Conservation (phyloP, 2,797 vertebrate species). For the Lophius americanus region DNA sequence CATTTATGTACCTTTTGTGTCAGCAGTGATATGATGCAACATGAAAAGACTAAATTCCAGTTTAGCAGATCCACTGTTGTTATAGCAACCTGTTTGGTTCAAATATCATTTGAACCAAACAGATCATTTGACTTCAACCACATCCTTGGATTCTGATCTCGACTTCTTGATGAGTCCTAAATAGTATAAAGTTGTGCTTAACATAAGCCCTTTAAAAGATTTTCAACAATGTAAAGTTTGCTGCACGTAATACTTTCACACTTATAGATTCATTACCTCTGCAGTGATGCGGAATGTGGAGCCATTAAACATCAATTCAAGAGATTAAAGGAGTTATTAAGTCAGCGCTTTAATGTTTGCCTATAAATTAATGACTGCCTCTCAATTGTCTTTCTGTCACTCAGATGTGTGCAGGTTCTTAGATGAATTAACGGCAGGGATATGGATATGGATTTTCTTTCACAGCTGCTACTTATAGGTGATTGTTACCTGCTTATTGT, state of each 20-base stretch:
- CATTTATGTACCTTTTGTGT: too few species aligned
- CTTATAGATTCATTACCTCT: not conserved
- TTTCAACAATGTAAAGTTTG: slow-evolving; percentile 8
- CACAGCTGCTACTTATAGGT: too few species aligned
- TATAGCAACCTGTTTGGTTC: too few species aligned
- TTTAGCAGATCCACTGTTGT: too few species aligned
- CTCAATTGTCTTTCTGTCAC: not conserved
- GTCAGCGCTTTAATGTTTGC: not conserved
- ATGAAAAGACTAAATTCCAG: too few species aligned
- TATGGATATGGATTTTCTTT: too few species aligned
- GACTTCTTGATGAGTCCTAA: not conserved
- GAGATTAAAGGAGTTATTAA: not conserved
- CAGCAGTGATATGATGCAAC: too few species aligned
- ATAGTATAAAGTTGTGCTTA: not conserved
- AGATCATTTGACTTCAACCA: not conserved
- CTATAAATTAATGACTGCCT: not conserved
- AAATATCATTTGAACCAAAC: too few species aligned
- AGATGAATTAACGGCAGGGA: too few species aligned
- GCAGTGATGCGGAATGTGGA: not conserved
- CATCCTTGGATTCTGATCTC: not conserved
- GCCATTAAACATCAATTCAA: not conserved
- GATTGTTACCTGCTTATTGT: too few species aligned
- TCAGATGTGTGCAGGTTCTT: too few species aligned
- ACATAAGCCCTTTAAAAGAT: slow-evolving; percentile 15
- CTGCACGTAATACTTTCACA: slow-evolving; percentile 5